Evolutionary conservation across 2,888 invertebrate genomes (phyloP), one percentile per base, ranked within the genome.

Genomic region (Balanococcus diminutus): DNA sequence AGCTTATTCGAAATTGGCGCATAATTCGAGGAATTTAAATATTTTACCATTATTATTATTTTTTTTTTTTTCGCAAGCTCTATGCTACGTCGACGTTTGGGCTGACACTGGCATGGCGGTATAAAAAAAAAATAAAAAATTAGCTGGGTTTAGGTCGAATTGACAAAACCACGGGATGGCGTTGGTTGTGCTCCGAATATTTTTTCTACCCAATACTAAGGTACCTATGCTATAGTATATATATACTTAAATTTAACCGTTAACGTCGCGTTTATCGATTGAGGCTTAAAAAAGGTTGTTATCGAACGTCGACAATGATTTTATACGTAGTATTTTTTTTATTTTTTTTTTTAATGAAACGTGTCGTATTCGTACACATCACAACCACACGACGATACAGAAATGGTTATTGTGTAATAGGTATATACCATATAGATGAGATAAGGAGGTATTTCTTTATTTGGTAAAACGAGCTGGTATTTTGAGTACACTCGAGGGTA

Each of bases 251-350:
- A n/a, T 67, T 67, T 28, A 67, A 67, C 67, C 28, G 28, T 67
- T 67, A 67, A 67, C 67, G 67, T 8, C 9, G 28, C 16, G 67
- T 67, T 67, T 16, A 67, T 67, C 67, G 67, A 67, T 67, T 67
- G 67, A 67, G 67, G 67, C 67, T 67, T 67, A 67, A 28, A 67
- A 67, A 67, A 67, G 67, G 67, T 67, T 67, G 28, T 28, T 67
- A 28, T 56, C 56, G 56, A 56, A 56, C 56, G 22, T 56, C 56
- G 56, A 22, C 22, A 19, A 19, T 2, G 5, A 67, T 67, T 67
- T 67, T 67, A 67, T 67, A 28, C 67, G 67, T 28, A 28, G 31
- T 28, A 67, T 22, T 56, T 36, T 36, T 36, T 22, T 56, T 22
- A 56, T 56, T 8, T 56, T 19, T 19, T 51, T 19, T 25, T 67